Evolutionary conservation across 1,140 invertebrate genomes (phyloP), one percentile per base, ranked within the genome.

Genomic region (Himalopsyche phryganea): DNA sequence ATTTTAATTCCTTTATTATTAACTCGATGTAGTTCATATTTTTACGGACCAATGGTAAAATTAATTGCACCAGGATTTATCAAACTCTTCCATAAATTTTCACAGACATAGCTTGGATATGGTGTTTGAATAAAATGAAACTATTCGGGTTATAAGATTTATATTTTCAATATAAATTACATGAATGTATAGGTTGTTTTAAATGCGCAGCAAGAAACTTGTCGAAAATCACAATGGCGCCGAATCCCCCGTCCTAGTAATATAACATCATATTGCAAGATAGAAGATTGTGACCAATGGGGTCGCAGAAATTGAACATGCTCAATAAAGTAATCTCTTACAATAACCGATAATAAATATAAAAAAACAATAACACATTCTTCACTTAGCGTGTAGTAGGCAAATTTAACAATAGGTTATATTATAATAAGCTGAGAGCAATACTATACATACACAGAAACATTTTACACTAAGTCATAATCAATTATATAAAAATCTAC

Each of bases 331-430:
- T 60, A 64, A 58, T 64, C 49, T 64, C 51, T 58, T 40, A 54
- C 32, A 35, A 54, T 64, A 64, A 64, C 53, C 49, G 35, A 64
- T 64, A 60, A 60, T 63, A 63, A 64, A 60, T 60, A 60, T 64
- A 49, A 60, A 58, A 51, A 60, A 64, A 64, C 62, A 64, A 60
- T 60, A 64, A 64, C 62, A 64, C 50, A 64, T 52, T 64, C n/a
- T n/a, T 57, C 45, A 57, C 17, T 57, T 54, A 58, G 58, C 53
- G 57, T 53, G 49, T 28, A 58, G 50, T 36, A 53, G 49, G 61
- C 56, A 63, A 63, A 64, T 64, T 58, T 53, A 64, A 64, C 62
- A 64, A 58, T 64, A 36, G 17, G 50, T 50, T 15, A 44, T 53
- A 46, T 52, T 58, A 52, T 28, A 56, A 33, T 32, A 60, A 60